phyloP scores from a whole-genome alignment of 1,140 invertebrate species.

The Leguminivora glycinivorella region DNA sequence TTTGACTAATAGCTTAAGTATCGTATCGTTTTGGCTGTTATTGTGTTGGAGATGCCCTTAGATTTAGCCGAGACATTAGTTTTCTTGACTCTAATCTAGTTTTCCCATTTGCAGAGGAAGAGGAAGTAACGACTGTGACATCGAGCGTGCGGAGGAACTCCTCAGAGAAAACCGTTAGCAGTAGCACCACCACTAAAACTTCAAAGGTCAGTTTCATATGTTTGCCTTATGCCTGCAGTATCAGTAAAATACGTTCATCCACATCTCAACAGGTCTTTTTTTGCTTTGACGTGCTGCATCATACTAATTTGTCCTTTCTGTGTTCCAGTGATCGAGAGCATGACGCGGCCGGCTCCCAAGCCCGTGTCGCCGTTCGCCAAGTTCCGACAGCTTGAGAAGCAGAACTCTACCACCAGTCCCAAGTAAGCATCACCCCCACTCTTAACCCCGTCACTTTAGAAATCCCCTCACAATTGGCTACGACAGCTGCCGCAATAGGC shows the following conservation, averaged over 20 bases:
- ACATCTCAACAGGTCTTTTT: neutral
- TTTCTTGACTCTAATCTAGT: slow-evolving; percentile 13
- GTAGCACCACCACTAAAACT: slow-evolving; percentile 66
- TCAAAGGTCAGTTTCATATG: slow-evolving; percentile 55
- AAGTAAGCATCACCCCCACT: slow-evolving; percentile 79
- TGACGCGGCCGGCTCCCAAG: slow-evolving; percentile 81
- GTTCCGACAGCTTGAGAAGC: slow-evolving; percentile 93
- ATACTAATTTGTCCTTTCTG: slow-evolving; percentile 13
- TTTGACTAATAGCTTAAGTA: slow-evolving; percentile 76
- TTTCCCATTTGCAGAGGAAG: slow-evolving; percentile 65
- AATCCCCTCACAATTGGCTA: neutral
- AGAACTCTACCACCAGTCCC: slow-evolving; percentile 86
- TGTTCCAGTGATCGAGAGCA: slow-evolving; percentile 81
- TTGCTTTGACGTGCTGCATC: neutral
- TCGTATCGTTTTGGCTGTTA: slow-evolving; percentile 66
- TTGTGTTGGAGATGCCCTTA: slow-evolving; percentile 56
- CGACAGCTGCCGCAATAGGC: neutral
- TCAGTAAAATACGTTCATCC: neutral
- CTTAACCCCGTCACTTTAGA: neutral
- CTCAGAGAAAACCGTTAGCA: slow-evolving; percentile 71
- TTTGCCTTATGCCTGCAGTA: neutral
- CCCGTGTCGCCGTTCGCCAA: slow-evolving; percentile 92
- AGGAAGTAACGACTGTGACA: slow-evolving; percentile 71
- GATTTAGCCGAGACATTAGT: slow-evolving; percentile 33
- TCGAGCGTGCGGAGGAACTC: slow-evolving; percentile 73